Conservation (phyloP, 1,140 invertebrate species). For the Drosophila hydei region DNA sequence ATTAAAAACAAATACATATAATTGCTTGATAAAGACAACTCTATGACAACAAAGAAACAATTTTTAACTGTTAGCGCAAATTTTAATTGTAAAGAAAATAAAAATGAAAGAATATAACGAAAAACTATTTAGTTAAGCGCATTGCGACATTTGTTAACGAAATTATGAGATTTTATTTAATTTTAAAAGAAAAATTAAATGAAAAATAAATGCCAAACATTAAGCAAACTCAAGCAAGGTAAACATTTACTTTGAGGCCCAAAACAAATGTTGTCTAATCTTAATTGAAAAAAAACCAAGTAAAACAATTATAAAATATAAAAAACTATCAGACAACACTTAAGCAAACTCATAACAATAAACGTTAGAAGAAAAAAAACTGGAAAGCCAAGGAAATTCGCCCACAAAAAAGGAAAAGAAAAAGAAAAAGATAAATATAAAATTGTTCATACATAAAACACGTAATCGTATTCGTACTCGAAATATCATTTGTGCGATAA, state of each 20-base stretch:
- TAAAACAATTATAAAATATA: constrained; percentile 1
- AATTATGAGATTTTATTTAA: constrained; percentile 58
- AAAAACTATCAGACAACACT: constrained; percentile 4
- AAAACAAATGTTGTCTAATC: constrained; percentile 47
- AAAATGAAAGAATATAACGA: constrained; percentile 34
- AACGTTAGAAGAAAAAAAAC: constrained; percentile 16
- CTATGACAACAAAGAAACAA: constrained; percentile 55
- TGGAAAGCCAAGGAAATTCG: constrained; percentile 14
- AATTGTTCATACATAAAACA: constrained; percentile 36
- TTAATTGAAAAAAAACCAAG: constrained; percentile 22
- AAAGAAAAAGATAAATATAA: constrained; percentile 16
- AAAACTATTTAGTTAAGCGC: constrained; percentile 54
- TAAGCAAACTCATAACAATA: constrained; percentile 10
- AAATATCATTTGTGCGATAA: constrained; percentile 43
- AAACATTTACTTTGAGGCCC: constrained; percentile 45
- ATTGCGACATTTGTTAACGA: constrained; percentile 60
- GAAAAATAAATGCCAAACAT: constrained; percentile 32
- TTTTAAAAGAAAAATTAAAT: constrained; percentile 51
- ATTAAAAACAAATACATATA: constrained; percentile 14
- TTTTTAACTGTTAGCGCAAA: constrained; percentile 80
- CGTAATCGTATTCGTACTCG: constrained; percentile 44
- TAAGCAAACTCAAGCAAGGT: constrained; percentile 29
- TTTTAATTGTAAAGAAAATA: constrained; percentile 73
- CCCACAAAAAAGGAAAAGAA: neutral
- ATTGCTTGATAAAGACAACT: constrained; percentile 62